Evolutionary conservation across 2,797 vertebrate genomes (phyloP).

Genomic region (Choloepus didactylus): DNA sequence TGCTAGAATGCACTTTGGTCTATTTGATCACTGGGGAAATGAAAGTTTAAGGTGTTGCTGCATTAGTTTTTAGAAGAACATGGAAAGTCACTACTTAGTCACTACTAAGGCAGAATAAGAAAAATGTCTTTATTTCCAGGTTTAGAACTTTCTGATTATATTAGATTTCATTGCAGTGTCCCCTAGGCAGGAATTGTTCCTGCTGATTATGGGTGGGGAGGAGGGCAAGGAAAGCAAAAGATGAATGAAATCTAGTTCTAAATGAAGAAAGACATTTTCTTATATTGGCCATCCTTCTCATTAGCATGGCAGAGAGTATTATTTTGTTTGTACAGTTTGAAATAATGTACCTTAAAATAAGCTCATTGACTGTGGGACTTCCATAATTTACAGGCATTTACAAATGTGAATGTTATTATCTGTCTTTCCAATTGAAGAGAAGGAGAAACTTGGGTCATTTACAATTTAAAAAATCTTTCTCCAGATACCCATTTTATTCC

Average conservation of each 20-base stretch:
- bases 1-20: not conserved
- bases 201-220: not conserved
- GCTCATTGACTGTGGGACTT: not conserved
- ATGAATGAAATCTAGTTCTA: constrained; percentile 20
- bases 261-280: constrained; percentile 42
- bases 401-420: not conserved
- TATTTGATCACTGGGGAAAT: not conserved
- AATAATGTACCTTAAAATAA: not conserved
- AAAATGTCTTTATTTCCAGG: not conserved
- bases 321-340: constrained; percentile 11
- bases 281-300: not conserved
- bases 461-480: constrained; percentile 53
- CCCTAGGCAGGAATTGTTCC: not conserved
- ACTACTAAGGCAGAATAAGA: not conserved
- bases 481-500: not conserved
- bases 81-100: not conserved
- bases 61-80: not conserved
- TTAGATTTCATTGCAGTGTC: not conserved
- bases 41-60: not conserved
- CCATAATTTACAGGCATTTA: not conserved
- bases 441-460: not conserved
- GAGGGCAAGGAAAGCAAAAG: not conserved
- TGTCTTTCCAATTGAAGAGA: not conserved
- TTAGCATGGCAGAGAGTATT: not conserved
- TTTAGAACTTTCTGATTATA: not conserved